Percentiles rank a stretch among this genome's conserved stretches.
phyloP scores from a whole-genome alignment of 2,797 vertebrate genomes.

The Babyrousa celebensis region DNA sequence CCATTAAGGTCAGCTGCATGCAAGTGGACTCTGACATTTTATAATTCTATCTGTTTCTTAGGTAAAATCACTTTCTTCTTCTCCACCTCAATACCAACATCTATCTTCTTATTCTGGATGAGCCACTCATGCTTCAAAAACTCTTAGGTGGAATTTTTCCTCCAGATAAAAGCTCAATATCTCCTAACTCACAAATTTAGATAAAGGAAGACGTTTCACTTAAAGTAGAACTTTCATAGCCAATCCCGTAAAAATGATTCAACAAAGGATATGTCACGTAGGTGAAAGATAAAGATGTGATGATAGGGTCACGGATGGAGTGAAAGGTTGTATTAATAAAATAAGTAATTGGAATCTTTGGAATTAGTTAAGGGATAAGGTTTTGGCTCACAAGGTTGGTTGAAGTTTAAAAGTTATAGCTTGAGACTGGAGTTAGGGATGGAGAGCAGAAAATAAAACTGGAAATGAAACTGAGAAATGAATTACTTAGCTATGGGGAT shows the following conservation, averaged over 20 bases:
- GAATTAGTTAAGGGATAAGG: background rate
- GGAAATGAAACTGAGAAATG: conserved; percentile 1
- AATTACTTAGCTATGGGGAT: background rate
- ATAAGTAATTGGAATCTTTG: background rate
- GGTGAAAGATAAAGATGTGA: background rate
- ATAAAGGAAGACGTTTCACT: conserved; percentile 4
- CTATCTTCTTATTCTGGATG: background rate
- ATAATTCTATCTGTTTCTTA: background rate
- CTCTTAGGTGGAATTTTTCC: background rate
- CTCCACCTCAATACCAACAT: background rate
- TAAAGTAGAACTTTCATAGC: background rate
- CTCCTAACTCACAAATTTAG: background rate
- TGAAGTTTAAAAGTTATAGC: conserved; percentile 1
- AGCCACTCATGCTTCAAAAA: background rate
- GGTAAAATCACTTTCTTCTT: background rate
- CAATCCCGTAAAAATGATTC: conserved; percentile 10
- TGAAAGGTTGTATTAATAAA: conserved; percentile 20
- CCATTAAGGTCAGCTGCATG: background rate
- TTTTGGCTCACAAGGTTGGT: background rate
- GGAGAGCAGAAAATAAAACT: conserved; percentile 60
- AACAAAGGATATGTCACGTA: conserved; percentile 6
- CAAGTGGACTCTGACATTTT: background rate
- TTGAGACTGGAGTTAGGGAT: background rate
- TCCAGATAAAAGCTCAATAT: background rate
- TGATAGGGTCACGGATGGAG: background rate